Conservation (phyloP, 2,797 vertebrate species). For the Corythornis leucogaster region DNA sequence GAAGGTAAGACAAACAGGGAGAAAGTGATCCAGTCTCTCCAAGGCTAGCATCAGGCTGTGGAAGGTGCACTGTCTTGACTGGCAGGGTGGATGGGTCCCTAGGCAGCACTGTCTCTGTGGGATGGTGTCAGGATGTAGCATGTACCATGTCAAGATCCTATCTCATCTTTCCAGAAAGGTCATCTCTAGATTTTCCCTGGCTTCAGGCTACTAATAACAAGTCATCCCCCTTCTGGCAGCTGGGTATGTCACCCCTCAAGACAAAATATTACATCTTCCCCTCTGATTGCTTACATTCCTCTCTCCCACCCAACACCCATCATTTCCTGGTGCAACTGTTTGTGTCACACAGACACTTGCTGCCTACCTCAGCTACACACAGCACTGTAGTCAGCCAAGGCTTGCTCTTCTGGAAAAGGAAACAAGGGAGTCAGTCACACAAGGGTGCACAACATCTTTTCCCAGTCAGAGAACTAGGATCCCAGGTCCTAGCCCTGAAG, state of each 20-base stretch:
- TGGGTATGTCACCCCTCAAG: not conserved
- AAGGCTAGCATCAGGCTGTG: not conserved
- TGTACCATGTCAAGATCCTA: not conserved
- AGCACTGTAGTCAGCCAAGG: conserved; percentile 32
- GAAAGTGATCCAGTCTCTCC: not conserved
- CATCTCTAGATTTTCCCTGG: not conserved
- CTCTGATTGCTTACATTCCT: not conserved
- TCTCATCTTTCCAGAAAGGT: not conserved
- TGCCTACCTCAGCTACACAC: conserved; percentile 62
- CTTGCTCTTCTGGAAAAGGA: conserved; percentile 50
- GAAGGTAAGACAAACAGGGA: not conserved
- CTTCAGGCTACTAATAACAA: not conserved
- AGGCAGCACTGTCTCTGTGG: not conserved
- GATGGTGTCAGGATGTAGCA: not conserved
- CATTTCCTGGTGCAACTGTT: not conserved
- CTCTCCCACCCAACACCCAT: not conserved
- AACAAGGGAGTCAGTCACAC: not conserved
- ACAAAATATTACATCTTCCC: not conserved
- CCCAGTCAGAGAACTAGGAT: not conserved
- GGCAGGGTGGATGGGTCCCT: not conserved
- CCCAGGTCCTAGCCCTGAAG: not conserved
- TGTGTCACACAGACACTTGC: not conserved
- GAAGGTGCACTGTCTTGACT: not conserved
- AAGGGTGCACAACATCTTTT: not conserved
- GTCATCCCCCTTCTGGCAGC: not conserved